Base-by-base conservation (phyloP, 2,797 vertebrate genomes). In the Intellagama lesueurii region DNA sequence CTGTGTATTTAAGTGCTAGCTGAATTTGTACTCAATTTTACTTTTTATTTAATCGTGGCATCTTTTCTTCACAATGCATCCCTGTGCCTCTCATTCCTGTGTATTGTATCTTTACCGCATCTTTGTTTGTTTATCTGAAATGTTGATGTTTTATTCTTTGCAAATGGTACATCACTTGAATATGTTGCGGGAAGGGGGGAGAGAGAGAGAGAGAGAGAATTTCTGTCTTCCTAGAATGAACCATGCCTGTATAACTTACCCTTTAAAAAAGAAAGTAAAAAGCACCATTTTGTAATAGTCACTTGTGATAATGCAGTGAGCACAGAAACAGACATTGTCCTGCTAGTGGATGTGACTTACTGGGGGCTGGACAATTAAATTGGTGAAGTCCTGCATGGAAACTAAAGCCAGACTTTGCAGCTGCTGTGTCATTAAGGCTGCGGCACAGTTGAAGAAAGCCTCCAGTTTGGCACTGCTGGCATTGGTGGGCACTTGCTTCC, bases 301-400 rank as follows among this genome's bases (percentile, higher is more conserved):
- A 87, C 4, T 64, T 44, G 35, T 60, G 91, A 86, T 7, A 35
- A 72, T 8, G 35, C 66, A 88, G 32, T 12, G 1, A 32, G 24
- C 26, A 40, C 52, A 35, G 73, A 47, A 47, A 35, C 1, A 52
- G 56, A 76, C 52, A 47, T 0, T 22, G 52, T 32, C 64, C 7
- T 56, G 0, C 14, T 5, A 84, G 6, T 0, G 77, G 85, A 81
- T 26, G 7, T 4, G 85, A 95, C 97, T 94, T 97, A 99, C 98
- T 64, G 92, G 92, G 76, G 97, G 94, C 56, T 95, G 97, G 56
- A 96, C 96, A 86, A 99, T 97, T n/a, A 98, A 95, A 80, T 96
- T 92, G 8, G 97, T 98, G 88, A 98, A 99, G 92, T 98, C 98
- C 64, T 94, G 94, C 92, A 98, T 94, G 73, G 98, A 99, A 85